phyloP scores from a whole-genome alignment of 2,113 vertebrate species.

The Phrynosoma blainvillii region DNA sequence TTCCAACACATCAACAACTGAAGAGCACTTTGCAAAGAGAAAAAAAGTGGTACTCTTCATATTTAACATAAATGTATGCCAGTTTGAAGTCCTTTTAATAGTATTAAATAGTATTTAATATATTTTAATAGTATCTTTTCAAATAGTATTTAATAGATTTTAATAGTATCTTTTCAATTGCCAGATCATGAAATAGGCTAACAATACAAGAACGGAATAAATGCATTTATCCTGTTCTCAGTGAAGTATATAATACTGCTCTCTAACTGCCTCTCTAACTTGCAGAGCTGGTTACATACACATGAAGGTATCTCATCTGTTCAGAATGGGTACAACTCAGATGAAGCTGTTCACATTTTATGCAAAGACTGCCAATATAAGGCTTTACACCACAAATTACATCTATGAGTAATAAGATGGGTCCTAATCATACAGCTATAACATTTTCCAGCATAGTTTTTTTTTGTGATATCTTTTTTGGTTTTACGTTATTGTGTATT shows the following conservation, averaged over 20 bases:
- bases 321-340: neutral
- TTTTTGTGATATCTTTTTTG: neutral
- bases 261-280: neutral
- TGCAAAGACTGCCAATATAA: neutral
- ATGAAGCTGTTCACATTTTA: neutral
- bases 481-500: neutral
- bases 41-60: neutral
- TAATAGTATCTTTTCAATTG: neutral
- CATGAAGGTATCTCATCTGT: neutral
- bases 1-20: neutral
- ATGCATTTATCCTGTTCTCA: neutral
- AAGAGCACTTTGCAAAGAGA: constrained; percentile 1
- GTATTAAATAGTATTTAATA: no score
- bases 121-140: constrained; percentile 14
- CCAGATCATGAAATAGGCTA: neutral
- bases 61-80: constrained; percentile 6
- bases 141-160: neutral
- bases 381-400: neutral
- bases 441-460: neutral
- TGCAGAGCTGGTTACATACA: neutral
- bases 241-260: neutral
- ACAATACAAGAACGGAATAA: neutral
- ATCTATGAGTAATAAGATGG: neutral
- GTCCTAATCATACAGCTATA: neutral
- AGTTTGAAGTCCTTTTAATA: neutral